These are phyloP conservation scores for Glossosoma conforme DNA, from an alignment of 1,140 invertebrate genomes.

Conservation along the genomic window DNA sequence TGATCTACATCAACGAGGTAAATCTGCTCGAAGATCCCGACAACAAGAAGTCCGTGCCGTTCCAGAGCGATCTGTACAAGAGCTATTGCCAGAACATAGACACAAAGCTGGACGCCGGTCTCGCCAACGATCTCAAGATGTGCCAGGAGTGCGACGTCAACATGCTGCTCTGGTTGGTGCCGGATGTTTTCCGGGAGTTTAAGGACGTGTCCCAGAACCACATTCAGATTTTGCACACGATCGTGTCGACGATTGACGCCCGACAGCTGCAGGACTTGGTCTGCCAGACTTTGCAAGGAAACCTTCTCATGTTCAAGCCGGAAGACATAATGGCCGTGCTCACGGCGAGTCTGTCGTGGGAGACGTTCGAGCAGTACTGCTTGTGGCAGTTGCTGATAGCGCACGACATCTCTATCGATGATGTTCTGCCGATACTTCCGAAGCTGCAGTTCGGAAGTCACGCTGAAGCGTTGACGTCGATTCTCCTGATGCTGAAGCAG, in stretches of 20 bases:
- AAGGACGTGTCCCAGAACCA: slow-evolving; percentile 81
- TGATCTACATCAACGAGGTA: slow-evolving; percentile 42
- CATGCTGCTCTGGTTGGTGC: slow-evolving; percentile 84
- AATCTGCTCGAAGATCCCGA: slow-evolving; percentile 40
- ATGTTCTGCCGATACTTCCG: slow-evolving; percentile 83
- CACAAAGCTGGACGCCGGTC: slow-evolving; percentile 71
- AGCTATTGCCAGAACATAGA: slow-evolving; percentile 79
- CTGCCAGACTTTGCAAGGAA: slow-evolving; percentile 85
- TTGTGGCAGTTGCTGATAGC: slow-evolving; percentile 92
- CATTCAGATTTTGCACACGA: slow-evolving; percentile 76
- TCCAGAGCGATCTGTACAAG: slow-evolving; percentile 78
- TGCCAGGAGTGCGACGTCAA: slow-evolving; percentile 85
- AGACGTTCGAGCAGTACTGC: slow-evolving; percentile 95
- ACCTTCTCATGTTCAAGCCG: slow-evolving; percentile 73
- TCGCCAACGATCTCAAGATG: slow-evolving; percentile 74
- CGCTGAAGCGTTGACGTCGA: slow-evolving; percentile 87
- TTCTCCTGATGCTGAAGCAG: slow-evolving; percentile 85
- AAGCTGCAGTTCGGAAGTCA: slow-evolving; percentile 84
- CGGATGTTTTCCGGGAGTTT: slow-evolving; percentile 88
- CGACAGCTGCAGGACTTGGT: slow-evolving; percentile 84
- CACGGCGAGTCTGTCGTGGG: slow-evolving; percentile 86
- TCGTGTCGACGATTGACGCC: slow-evolving; percentile 85
- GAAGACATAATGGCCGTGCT: slow-evolving; percentile 67
- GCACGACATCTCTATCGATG: slow-evolving; percentile 87
- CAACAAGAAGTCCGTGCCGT: slow-evolving; percentile 62